phyloP scores from a whole-genome alignment of 2,797 vertebrate genomes.

The Coranthus polyacanthus region DNA sequence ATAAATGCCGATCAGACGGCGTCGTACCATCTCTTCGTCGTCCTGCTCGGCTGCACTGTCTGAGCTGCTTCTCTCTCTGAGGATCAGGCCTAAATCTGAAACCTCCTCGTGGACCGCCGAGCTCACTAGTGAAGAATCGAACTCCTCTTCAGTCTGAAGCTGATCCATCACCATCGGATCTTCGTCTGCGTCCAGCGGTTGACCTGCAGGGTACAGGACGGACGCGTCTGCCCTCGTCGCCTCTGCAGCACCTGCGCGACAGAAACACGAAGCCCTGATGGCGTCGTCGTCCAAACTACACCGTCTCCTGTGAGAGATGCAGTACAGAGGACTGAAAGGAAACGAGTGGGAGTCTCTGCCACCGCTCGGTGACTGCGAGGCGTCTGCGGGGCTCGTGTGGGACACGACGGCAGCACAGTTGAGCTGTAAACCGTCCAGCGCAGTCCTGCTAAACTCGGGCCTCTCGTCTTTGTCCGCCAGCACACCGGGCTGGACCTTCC shows the following conservation, averaged over 20 bases:
- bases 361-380: neutral
- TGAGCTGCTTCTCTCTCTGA: slow-evolving; percentile 34
- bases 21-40: slow-evolving; percentile 62
- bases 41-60: slow-evolving; percentile 68
- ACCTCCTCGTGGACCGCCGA: slow-evolving; percentile 1
- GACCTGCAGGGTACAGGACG: slow-evolving; percentile 27
- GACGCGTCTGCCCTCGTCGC: slow-evolving; percentile 49
- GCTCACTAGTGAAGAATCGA: neutral
- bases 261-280: slow-evolving; percentile 53
- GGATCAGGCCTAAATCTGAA: slow-evolving; percentile 14
- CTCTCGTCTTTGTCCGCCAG: slow-evolving; percentile 32
- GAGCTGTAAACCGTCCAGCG: slow-evolving; percentile 13
- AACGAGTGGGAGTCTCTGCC: neutral
- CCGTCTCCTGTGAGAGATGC: slow-evolving; percentile 71
- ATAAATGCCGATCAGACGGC: neutral
- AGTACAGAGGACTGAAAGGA: slow-evolving; percentile 45
- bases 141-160: slow-evolving; percentile 9
- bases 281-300: slow-evolving; percentile 67
- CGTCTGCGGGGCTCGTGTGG: neutral
- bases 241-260: slow-evolving; percentile 55
- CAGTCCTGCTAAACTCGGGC: slow-evolving; percentile 46
- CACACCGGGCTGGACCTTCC: neutral
- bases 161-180: neutral
- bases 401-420: slow-evolving; percentile 29
- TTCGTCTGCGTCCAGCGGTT: slow-evolving; percentile 26